A percentile compares a stretch with the other conserved stretches of the same genome.
Evolutionary conservation across 2,797 vertebrate genomes (phyloP).

Genomic region (Natrix natrix): DNA sequence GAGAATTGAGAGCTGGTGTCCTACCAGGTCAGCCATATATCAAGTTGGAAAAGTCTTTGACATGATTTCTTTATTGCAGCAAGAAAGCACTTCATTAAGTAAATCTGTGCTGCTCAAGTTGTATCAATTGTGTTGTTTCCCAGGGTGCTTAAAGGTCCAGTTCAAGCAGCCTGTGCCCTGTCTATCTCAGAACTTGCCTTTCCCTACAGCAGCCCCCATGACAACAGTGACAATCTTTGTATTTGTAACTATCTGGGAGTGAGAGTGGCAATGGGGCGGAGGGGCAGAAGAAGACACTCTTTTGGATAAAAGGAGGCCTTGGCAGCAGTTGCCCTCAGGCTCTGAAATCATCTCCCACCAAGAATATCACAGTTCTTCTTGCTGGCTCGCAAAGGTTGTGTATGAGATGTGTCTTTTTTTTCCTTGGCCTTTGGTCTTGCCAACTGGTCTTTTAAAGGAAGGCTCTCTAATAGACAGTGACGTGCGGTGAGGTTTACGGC

Average conservation of each 20-base stretch:
- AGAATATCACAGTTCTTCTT: not conserved
- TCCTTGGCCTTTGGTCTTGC: not conserved
- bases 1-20: not conserved
- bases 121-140: not conserved
- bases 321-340: not conserved
- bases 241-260: not conserved
- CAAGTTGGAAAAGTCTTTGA: not conserved
- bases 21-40: not conserved
- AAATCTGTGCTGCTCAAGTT: not conserved
- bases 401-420: not conserved
- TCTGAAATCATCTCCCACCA: not conserved
- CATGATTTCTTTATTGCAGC: not conserved
- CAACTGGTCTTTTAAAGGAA: not conserved
- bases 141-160: not conserved
- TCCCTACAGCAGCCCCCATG: not conserved
- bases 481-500: too few species aligned
- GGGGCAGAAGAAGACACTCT: not conserved
- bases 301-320: not conserved
- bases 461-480: not conserved
- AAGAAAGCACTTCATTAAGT: not conserved
- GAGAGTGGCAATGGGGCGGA: not conserved
- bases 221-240: not conserved
- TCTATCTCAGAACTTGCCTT: not conserved
- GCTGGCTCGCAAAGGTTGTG: not conserved
- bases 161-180: not conserved